Percentiles rank a stretch among this genome's conserved stretches.
Evolutionary conservation across 1,140 invertebrate species (phyloP).

Genomic region (Wiebesia pumilae): DNA sequence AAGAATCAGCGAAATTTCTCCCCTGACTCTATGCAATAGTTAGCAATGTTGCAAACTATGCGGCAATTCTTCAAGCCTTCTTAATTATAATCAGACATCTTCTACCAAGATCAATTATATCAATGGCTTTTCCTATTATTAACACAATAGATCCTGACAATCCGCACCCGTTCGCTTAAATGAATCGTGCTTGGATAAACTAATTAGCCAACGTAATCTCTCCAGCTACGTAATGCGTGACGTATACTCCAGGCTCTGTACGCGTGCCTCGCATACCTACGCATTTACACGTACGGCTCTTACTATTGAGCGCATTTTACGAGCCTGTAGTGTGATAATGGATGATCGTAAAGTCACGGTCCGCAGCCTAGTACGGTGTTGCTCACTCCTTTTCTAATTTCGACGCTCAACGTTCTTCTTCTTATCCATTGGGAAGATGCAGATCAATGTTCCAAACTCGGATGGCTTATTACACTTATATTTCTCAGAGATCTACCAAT

Average conservation of each 20-base stretch:
- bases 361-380: not conserved
- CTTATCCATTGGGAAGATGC: not conserved
- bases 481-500: too few relatives aligned
- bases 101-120: not conserved
- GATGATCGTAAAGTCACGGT: constrained; percentile 47
- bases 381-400: not conserved
- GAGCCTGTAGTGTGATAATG: constrained; percentile 34
- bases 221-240: not conserved
- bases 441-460: not conserved
- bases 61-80: not conserved
- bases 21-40: too few relatives aligned
- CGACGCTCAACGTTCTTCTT: not conserved
- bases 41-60: not conserved
- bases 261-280: not conserved
- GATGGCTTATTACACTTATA: not conserved
- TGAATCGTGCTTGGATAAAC: constrained; percentile 63
- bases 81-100: not conserved
- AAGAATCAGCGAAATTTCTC: too few relatives aligned
- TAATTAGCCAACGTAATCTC: constrained; percentile 63
- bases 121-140: constrained; percentile 56
- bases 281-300: not conserved
- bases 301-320: constrained; percentile 40
- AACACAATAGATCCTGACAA: constrained; percentile 62
- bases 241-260: not conserved
- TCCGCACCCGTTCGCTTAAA: constrained; percentile 31